These are phyloP conservation scores for Xiphias gladius DNA, from an alignment of 2,113 vertebrate species.

Conservation along the genomic window DNA sequence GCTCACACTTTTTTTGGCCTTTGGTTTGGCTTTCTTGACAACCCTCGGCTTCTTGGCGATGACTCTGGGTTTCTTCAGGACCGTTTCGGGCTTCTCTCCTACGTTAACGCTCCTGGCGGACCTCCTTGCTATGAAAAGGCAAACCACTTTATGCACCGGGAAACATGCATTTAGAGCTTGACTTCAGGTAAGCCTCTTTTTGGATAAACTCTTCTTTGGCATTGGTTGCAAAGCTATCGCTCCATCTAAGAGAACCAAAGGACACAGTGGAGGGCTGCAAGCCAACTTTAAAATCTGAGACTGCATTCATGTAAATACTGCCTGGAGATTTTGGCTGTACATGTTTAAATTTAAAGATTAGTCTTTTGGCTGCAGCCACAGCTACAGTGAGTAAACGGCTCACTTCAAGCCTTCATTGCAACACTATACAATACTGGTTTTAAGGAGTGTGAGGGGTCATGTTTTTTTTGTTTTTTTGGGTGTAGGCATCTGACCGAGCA, in stretches of 20 bases:
- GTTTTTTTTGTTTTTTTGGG: background rate
- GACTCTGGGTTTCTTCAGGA: slow-evolving; percentile 62
- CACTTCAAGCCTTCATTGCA: background rate
- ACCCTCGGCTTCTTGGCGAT: slow-evolving; percentile 46
- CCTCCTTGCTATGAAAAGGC: slow-evolving; percentile 60
- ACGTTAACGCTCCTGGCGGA: slow-evolving; percentile 56
- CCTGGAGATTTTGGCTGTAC: background rate
- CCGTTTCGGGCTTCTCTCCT: slow-evolving; percentile 52
- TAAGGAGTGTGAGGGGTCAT: background rate
- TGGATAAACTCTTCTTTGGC: background rate
- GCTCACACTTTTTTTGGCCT: slow-evolving; percentile 31
- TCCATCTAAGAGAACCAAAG: background rate
- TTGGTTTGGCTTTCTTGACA: slow-evolving; percentile 45
- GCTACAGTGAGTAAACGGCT: background rate
- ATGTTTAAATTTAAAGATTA: slow-evolving; percentile 6
- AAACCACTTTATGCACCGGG: slow-evolving; percentile 14
- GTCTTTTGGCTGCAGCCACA: background rate
- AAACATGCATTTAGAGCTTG: background rate
- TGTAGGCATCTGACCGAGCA: slow-evolving; percentile 34
- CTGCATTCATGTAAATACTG: background rate
- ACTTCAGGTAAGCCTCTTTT: background rate
- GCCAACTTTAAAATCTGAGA: background rate
- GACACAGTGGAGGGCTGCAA: background rate
- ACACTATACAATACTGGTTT: background rate
- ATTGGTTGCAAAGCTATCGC: background rate